Evolutionary conservation across 92 coral and sea anemone species (phyloP).

Genomic region (Muricea muricata): DNA sequence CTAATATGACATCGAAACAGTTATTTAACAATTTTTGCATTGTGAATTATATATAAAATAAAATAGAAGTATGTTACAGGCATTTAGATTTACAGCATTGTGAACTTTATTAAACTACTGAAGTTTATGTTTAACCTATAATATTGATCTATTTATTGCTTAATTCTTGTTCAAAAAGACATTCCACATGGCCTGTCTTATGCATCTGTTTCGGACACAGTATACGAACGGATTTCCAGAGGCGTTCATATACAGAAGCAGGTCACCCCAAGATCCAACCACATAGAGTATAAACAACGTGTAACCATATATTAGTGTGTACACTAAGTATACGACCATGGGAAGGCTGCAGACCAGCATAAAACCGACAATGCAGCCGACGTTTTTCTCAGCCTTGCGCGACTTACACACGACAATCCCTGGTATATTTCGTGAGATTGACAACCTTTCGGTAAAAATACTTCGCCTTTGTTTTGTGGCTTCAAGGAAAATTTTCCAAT

Average conservation of each 20-base stretch:
- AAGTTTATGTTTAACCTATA: too few species aligned
- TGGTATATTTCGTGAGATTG: neutral
- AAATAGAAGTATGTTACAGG: too few species aligned
- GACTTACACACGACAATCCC: neutral
- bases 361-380: slow-evolving; percentile 4
- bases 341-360: slow-evolving; percentile 16
- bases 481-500: slow-evolving; percentile 13
- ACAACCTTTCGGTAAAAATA: slow-evolving; percentile 1
- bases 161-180: slow-evolving; percentile 2
- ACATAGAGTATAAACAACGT: slow-evolving; percentile 54
- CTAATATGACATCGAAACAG: too few species aligned
- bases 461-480: slow-evolving; percentile 1
- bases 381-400: slow-evolving; percentile 18
- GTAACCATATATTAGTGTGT: neutral
- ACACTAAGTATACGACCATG: neutral
- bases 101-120: too few species aligned
- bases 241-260: slow-evolving; percentile 75
- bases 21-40: too few species aligned
- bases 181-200: slow-evolving; percentile 62
- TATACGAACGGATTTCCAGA: slow-evolving; percentile 80
- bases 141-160: too few species aligned
- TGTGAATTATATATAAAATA: too few species aligned
- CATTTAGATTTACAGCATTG: too few species aligned
- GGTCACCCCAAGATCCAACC: slow-evolving; percentile 78
- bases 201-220: slow-evolving; percentile 70